Evolutionary conservation across 1,140 invertebrate genomes (phyloP), one percentile per base, ranked within the genome.

Genomic region (Leptinotarsa lineolata): DNA sequence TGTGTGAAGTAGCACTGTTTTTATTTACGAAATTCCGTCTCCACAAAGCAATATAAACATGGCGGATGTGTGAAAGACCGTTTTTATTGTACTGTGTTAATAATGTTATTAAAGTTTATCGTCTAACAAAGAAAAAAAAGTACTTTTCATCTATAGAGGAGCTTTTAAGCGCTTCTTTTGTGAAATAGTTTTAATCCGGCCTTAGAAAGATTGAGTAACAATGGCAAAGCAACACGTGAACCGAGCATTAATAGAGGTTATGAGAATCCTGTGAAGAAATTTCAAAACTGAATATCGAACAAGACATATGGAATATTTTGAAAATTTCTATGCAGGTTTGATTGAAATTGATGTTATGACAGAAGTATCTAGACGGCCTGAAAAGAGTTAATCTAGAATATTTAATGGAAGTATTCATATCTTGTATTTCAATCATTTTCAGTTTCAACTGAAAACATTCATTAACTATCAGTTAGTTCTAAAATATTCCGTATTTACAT

Each of bases 81-180:
- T 30, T 20, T 63, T 71, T 68, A 70, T 76, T 76, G 68, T 76
- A 20, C n/a, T 61, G 60, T 22, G 16, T 71, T 76, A 76, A 76
- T 76, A 76, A 76, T 66, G 74, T 73, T 76, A 73, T 76, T 76
- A 72, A 73, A 66, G 74, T 76, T 76, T 58, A 76, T 70, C 74
- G 74, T 68, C 59, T 45, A 70, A 76, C 71, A 76, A 76, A 73
- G 30, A 71, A 72, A 67, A 73, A 76, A 72, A 72, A 73, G 64
- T 54, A 61, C 71, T 61, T 70, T 70, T 70, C 68, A 20, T 15
- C 20, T 4, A 24, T 24, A 73, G 39, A 76, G 72, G 72, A 76
- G 71, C 44, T 59, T 76, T 73, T 63, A 63, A 63, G 61, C 61
- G 61, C 20, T 63, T 20, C 24, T 30, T 63, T 63, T 63, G 16